Percentiles rank a stretch among this genome's conserved stretches.
Evolutionary conservation across 2,888 invertebrate species (phyloP).

Genomic region (Plebejus anna): DNA sequence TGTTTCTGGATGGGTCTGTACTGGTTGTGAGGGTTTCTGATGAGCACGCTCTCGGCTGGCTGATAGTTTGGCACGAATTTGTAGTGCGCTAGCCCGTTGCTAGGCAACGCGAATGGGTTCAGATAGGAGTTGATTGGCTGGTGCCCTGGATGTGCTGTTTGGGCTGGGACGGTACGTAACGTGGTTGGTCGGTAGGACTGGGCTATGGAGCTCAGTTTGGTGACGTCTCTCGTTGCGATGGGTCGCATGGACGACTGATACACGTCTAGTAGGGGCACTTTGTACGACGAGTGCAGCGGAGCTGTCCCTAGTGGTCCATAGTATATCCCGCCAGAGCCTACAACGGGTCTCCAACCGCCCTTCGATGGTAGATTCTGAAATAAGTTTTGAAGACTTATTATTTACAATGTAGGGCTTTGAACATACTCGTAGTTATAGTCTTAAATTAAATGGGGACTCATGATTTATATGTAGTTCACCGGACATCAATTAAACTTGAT

Average conservation of each 20-base stretch:
- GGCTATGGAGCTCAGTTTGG: constrained; percentile 69
- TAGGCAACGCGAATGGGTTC: constrained; percentile 65
- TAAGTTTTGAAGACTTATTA: too few relatives aligned
- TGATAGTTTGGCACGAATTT: constrained; percentile 64
- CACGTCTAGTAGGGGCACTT: constrained; percentile 59
- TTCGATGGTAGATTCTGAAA: constrained; percentile 75
- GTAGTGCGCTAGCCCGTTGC: constrained; percentile 58
- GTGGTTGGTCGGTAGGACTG: constrained; percentile 74
- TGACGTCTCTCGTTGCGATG: constrained; percentile 58
- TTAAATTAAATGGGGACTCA: too few relatives aligned
- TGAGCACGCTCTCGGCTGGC: constrained; percentile 59
- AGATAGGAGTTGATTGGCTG: constrained; percentile 72
- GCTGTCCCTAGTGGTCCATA: constrained; percentile 60
- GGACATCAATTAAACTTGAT: too few relatives aligned
- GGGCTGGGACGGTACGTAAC: constrained; percentile 53
- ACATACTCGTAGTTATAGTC: too few relatives aligned
- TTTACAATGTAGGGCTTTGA: too few relatives aligned
- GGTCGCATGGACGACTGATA: constrained; percentile 68
- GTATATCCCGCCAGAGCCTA: constrained; percentile 65
- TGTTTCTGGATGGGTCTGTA: constrained; percentile 64
- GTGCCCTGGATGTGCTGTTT: constrained; percentile 52
- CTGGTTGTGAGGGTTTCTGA: constrained; percentile 66
- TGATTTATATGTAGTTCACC: too few relatives aligned
- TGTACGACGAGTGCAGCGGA: constrained; percentile 64
- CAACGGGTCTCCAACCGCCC: constrained; percentile 82